phyloP scores from a whole-genome alignment of 2,888 invertebrate species.

The Chloromyia formosa region DNA sequence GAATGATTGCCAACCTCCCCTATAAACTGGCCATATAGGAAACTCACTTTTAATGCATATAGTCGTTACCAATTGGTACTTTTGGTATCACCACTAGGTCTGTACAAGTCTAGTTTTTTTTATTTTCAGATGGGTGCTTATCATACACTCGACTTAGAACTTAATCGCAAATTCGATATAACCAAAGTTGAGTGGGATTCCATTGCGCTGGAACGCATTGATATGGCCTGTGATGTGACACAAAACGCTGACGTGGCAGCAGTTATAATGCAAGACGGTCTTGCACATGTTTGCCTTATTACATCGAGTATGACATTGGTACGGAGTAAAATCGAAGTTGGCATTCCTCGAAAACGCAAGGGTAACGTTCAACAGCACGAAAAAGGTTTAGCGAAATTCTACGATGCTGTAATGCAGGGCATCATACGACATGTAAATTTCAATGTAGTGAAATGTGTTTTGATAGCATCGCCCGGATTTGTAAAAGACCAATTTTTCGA shows the following conservation, averaged over 20 bases:
- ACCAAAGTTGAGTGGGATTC: constrained; percentile 92
- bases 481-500: constrained; percentile 96
- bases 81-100: too few species aligned
- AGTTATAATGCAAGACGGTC: constrained; percentile 96
- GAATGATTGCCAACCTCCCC: too few species aligned
- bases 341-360: constrained; percentile 95
- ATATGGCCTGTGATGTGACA: constrained; percentile 92
- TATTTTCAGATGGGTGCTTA: constrained; percentile 91
- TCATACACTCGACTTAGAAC: constrained; percentile 95
- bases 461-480: constrained; percentile 97
- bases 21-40: too few species aligned
- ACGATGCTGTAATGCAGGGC: constrained; percentile 92
- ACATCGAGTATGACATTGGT: constrained; percentile 97
- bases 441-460: constrained; percentile 92
- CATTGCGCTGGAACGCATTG: constrained; percentile 88
- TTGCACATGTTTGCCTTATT: constrained; percentile 95
- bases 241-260: constrained; percentile 96
- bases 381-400: constrained; percentile 89
- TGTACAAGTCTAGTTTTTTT: too few species aligned
- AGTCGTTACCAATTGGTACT: too few species aligned
- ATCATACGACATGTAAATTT: constrained; percentile 93
- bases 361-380: constrained; percentile 95
- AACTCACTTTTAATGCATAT: too few species aligned
- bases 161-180: constrained; percentile 92
- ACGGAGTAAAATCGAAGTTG: constrained; percentile 93